Evolutionary conservation across 92 coral and sea anemone species (phyloP), one percentile per base, ranked within the genome.

Genomic region (Micromussa lordhowensis): DNA sequence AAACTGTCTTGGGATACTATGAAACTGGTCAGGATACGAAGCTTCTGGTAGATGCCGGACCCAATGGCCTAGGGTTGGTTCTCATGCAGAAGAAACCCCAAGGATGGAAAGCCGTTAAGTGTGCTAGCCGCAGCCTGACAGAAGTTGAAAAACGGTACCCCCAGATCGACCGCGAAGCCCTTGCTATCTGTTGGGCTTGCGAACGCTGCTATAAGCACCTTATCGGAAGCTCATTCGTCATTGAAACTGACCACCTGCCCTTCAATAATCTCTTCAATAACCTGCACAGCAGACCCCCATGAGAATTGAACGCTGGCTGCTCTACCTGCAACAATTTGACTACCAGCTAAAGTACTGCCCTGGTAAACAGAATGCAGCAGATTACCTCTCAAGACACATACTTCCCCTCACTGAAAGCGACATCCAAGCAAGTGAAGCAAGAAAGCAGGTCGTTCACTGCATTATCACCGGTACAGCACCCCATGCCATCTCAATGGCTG

Each of bases 281-380:
- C 19, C 85, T 75, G 28, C 74, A 84, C 29, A 34, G 79, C 19
- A 80, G 64, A 61, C 53, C 9, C 2, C 64, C 74, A 9, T 78
- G 82, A 40, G 54, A 26, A 36, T 32, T 7, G 3, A 38, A 77
- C 54, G 71, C 82, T 10, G 51, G 63, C n/a, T 85, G 88, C 44
- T 17, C 74, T 51, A 82, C 88, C 17, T 54, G 82, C 53, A 84
- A 78, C 48, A 84, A 84, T 4, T 3, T 73, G 14, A 32, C 29
- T 16, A 77, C 19, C 44, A 77, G 85, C 81, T 16, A 34, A 63
- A 40, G 82, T 81, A 34, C 28, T 35, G 38, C 85, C 8, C 82
- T 26, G 82, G 88, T 68, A 83, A 83, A 11, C 90, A 84, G 35
- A 82, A 91, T 59, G 88, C 88, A 16, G 91, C 89, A 10, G 89